Percentiles rank a stretch among this genome's conserved stretches.
phyloP scores from a whole-genome alignment of 2,113 vertebrate genomes.

The Tyto alba region DNA sequence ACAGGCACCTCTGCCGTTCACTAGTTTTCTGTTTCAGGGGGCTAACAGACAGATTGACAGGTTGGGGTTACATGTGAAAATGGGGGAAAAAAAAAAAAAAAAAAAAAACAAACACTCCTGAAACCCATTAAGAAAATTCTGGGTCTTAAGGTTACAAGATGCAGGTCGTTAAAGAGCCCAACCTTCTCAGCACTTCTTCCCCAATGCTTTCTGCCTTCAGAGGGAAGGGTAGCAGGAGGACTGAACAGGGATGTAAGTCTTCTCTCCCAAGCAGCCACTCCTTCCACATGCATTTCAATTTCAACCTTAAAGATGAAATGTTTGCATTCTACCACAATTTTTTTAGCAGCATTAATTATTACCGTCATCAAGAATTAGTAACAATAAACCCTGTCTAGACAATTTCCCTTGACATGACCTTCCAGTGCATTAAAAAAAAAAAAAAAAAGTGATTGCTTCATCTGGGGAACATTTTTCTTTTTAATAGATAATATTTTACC shows the following conservation, averaged over 20 bases:
- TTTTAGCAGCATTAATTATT: neutral
- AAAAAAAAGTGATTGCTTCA: neutral
- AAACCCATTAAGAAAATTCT: neutral
- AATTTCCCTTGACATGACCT: conserved; percentile 8
- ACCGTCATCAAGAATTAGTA: neutral
- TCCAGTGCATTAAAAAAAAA: neutral
- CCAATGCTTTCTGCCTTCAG: neutral
- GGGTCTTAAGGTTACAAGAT: neutral
- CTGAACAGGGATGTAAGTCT: neutral
- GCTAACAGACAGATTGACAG: neutral
- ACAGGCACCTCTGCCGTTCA: neutral
- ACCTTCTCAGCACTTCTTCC: neutral
- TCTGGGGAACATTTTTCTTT: conserved; percentile 3
- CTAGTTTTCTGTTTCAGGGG: neutral
- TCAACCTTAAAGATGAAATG: neutral
- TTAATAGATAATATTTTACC: neutral
- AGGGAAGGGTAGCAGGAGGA: neutral
- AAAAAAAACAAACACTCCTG: neutral
- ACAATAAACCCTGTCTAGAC: conserved; percentile 35
- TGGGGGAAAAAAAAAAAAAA: accelerated
- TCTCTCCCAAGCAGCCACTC: neutral
- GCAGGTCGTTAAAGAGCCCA: neutral
- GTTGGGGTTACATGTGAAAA: neutral
- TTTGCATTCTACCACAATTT: neutral
- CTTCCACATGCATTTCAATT: neutral